Conservation (phyloP, 2,888 invertebrate species). For the Amphiduros pacificus region DNA sequence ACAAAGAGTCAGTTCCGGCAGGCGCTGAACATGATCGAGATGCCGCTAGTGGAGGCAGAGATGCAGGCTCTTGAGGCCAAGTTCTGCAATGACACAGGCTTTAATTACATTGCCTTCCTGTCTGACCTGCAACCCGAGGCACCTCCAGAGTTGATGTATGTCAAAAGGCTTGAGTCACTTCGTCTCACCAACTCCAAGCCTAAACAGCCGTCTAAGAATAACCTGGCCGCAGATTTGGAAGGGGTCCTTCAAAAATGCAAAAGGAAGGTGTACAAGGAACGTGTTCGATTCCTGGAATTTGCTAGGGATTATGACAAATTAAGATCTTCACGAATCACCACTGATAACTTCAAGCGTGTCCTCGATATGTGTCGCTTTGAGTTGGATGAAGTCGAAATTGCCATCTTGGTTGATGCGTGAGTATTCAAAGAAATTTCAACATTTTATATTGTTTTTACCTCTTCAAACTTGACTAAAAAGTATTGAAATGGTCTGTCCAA, state of each 20-base stretch:
- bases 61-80: constrained; percentile 54
- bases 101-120: constrained; percentile 56
- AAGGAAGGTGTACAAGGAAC: constrained; percentile 55
- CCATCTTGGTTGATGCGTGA: constrained; percentile 56
- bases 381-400: constrained; percentile 52
- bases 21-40: constrained; percentile 53
- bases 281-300: constrained; percentile 55
- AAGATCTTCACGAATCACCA: constrained; percentile 53
- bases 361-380: constrained; percentile 54
- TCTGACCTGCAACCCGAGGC: constrained; percentile 49
- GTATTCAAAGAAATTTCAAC: constrained; percentile 3
- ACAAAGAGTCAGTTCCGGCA: constrained; percentile 56
- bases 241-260: constrained; percentile 53
- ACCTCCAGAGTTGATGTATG: constrained; percentile 46
- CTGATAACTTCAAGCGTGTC: constrained; percentile 57
- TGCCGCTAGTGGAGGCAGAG: constrained; percentile 49
- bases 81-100: constrained; percentile 56
- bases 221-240: constrained; percentile 48
- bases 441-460: not conserved
- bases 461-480: too few relatives aligned
- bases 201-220: constrained; percentile 39
- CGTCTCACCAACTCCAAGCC: constrained; percentile 40
- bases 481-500: not conserved
- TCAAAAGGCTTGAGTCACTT: constrained; percentile 47
- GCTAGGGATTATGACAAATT: constrained; percentile 59